A percentile compares a stretch with the other conserved stretches of the same genome.
These are phyloP conservation scores for Chrysomela aeneicollis DNA, from an alignment of 2,888 invertebrate genomes.

Conservation along the genomic window DNA sequence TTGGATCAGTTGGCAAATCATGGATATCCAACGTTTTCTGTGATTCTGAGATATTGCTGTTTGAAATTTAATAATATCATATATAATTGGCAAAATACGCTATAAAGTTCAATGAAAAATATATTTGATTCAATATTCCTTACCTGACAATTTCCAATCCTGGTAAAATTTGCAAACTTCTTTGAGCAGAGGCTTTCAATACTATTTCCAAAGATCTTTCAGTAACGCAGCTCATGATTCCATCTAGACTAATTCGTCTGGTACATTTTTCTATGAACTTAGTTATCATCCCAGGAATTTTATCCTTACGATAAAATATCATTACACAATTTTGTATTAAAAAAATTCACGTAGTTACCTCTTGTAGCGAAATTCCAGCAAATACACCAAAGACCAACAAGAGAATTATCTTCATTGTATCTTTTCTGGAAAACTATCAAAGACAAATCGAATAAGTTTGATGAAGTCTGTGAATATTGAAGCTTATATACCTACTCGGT, in stretches of 20 bases:
- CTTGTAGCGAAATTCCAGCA: not conserved
- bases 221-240: constrained; percentile 64
- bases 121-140: no score
- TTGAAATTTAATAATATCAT: constrained; percentile 41
- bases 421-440: not conserved
- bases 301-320: no score
- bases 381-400: not conserved
- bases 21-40: not conserved
- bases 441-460: not conserved
- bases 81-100: no score
- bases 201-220: constrained; percentile 67
- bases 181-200: constrained; percentile 66
- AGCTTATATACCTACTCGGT: not conserved
- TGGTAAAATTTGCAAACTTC: constrained; percentile 66
- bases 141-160: constrained; percentile 68
- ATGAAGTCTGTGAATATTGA: not conserved
- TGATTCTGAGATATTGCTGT: not conserved
- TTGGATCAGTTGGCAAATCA: constrained; percentile 54
- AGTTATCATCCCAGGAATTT: constrained; percentile 6
- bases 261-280: constrained; percentile 32
- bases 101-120: no score
- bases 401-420: not conserved
- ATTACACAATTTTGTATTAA: no score
- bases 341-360: not conserved
- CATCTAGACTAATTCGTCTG: constrained; percentile 23